Base-by-base conservation (phyloP, 2,888 invertebrate genomes). In the Willowsia nigromaculata region DNA sequence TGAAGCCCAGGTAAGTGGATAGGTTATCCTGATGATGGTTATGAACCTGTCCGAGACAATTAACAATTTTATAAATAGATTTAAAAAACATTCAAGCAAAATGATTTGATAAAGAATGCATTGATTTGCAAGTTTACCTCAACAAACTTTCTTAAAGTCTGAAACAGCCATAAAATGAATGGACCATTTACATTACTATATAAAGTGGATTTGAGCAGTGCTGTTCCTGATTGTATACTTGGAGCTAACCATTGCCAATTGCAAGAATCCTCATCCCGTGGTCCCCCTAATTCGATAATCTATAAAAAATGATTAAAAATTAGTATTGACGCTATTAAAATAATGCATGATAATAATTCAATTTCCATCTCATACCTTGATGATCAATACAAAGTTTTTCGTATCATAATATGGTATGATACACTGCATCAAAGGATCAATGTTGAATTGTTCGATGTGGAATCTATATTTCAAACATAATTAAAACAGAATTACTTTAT, bases 401-500 rank as follows among this genome's bases (percentile, higher is more conserved):
- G 98, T 97, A 93, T 98, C 97, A 94, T 99, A 98, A 93, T 98
- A 99, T 0, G 99, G 99, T 84, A 99, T 94, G 85, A 97, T 96
- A 9, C 97, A 94, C 90, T 96, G 95, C 93, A 99, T 94, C 56
- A 99, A 95, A 0, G 96, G 96, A 93, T 97, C 96, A 85, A 96
- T 95, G 93, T 99, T 99, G 94, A 97, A 99, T 83, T 97, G 95
- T 93, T 99, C 97, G 90, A 99, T 96, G 91, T 96, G 96, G 93
- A 96, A 99, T 92, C 98, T 95, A 92, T 30, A 80, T 68, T 18
- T 30, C 18, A n/a, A n/a, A n/a, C n/a, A n/a, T 68, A 65, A 15
- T 27, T 30, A 33, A 33, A 68, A 22, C 18, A n/a, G n/a, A n/a
- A n/a, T n/a, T n/a, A n/a, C n/a, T n/a, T n/a, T n/a, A n/a, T n/a